Percentiles rank a stretch among this genome's conserved stretches.
Conservation (phyloP, 2,113 vertebrate species). For the Ptyas mucosa region DNA sequence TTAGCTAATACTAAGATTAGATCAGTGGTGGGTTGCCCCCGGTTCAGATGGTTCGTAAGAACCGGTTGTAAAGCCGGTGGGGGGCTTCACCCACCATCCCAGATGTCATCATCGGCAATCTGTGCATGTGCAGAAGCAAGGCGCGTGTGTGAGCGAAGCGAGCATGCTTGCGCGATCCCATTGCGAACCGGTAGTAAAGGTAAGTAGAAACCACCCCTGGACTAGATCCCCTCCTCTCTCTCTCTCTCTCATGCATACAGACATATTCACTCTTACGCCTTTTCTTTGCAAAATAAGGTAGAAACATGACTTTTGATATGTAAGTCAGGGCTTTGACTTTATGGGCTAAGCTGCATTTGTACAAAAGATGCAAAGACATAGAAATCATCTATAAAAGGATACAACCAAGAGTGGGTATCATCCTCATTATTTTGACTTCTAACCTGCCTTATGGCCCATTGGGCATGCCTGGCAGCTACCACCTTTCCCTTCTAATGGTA, state of each 20-base stretch:
- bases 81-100: too few relatives aligned
- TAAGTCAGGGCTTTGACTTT: neutral
- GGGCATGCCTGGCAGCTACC: neutral
- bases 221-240: too few relatives aligned
- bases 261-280: neutral
- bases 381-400: neutral
- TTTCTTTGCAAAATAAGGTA: slow-evolving; percentile 8
- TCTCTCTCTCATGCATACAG: neutral
- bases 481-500: neutral
- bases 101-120: too few relatives aligned
- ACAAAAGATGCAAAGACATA: neutral
- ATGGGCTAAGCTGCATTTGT: neutral
- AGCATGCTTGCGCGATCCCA: too few relatives aligned
- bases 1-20: slow-evolving; percentile 7
- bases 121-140: too few relatives aligned
- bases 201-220: too few relatives aligned
- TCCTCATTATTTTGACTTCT: neutral
- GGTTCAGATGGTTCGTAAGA: too few relatives aligned
- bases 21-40: neutral
- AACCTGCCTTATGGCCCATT: neutral
- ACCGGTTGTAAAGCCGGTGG: too few relatives aligned
- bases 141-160: too few relatives aligned
- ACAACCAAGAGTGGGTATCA: neutral
- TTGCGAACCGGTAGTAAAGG: too few relatives aligned
- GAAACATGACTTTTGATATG: neutral